Conservation (phyloP, 2,888 invertebrate species). For the Caenorhabditis sp. region DNA sequence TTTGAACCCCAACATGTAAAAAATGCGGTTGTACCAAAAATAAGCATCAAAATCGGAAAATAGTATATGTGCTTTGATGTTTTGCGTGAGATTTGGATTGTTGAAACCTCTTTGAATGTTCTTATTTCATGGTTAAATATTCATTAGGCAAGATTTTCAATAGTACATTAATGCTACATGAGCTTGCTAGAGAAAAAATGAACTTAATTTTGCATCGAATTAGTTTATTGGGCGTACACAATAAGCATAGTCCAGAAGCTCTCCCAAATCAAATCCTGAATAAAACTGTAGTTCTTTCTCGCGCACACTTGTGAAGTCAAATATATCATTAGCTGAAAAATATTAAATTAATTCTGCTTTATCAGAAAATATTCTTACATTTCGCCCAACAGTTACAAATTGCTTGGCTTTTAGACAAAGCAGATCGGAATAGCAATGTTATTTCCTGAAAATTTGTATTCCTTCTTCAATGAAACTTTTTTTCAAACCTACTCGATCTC, state of each 20-base stretch:
- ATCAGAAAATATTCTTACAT: slow-evolving; percentile 10
- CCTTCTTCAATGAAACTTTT: not conserved
- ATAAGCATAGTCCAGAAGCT: slow-evolving; percentile 31
- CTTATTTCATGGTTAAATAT: no score
- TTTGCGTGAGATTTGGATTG: no score
- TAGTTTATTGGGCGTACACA: slow-evolving; percentile 29
- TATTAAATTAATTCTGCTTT: not conserved
- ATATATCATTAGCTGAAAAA: slow-evolving; percentile 34
- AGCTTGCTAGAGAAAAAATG: no score
- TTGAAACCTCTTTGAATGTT: no score
- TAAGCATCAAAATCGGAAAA: no score
- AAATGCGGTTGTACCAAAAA: no score
- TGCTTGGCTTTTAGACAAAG: slow-evolving; percentile 23
- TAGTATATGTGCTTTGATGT: no score
- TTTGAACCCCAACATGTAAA: no score
- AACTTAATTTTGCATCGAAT: no score
- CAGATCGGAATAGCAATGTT: slow-evolving; percentile 20
- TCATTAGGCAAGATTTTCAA: no score
- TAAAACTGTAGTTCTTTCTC: slow-evolving; percentile 27
- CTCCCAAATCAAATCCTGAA: slow-evolving; percentile 25
- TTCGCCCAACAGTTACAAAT: slow-evolving; percentile 36
- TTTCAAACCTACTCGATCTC: slow-evolving; percentile 12
- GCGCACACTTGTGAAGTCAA: slow-evolving; percentile 25
- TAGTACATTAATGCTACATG: no score
- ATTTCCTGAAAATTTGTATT: slow-evolving; percentile 17